Conservation (phyloP, 2,113 vertebrate species). For the Sakesphorus luctuosus region DNA sequence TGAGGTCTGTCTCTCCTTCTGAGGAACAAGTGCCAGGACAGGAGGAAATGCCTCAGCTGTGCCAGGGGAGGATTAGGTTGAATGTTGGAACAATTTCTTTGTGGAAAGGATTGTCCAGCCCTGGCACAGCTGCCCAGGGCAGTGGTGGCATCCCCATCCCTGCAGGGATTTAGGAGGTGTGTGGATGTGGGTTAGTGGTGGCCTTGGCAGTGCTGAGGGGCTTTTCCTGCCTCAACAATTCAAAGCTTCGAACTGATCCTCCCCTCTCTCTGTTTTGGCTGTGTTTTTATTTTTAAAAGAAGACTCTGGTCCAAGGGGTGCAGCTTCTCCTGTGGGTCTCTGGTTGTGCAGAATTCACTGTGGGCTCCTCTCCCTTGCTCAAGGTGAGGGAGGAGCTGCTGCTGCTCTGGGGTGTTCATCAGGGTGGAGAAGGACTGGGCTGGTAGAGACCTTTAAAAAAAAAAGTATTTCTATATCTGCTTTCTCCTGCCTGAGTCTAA, state of each 20-base stretch:
- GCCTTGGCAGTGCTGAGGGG: not conserved
- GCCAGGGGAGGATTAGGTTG: not conserved
- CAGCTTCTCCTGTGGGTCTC: no score
- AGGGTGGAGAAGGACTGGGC: not conserved
- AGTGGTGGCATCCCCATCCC: not conserved
- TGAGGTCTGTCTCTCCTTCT: not conserved
- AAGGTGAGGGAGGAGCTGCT: not conserved
- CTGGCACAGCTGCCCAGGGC: not conserved
- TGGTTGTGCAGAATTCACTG: rapidly evolving
- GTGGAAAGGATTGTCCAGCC: not conserved
- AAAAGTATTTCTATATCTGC: not conserved
- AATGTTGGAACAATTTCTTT: not conserved
- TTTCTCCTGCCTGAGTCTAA: constrained; percentile 33
- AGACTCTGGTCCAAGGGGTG: rapidly evolving
- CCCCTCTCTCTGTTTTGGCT: not conserved
- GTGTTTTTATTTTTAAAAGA: not conserved
- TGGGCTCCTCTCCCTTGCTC: not conserved
- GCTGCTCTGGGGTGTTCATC: not conserved
- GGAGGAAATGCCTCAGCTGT: not conserved
- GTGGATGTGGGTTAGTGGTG: not conserved
- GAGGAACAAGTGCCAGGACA: not conserved
- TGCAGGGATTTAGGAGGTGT: not conserved
- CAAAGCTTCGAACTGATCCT: not conserved
- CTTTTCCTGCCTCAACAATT: not conserved
- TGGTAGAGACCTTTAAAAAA: not conserved